Conservation (phyloP, 2,113 vertebrate genomes). For the Dolichallabes microphthalmus region DNA sequence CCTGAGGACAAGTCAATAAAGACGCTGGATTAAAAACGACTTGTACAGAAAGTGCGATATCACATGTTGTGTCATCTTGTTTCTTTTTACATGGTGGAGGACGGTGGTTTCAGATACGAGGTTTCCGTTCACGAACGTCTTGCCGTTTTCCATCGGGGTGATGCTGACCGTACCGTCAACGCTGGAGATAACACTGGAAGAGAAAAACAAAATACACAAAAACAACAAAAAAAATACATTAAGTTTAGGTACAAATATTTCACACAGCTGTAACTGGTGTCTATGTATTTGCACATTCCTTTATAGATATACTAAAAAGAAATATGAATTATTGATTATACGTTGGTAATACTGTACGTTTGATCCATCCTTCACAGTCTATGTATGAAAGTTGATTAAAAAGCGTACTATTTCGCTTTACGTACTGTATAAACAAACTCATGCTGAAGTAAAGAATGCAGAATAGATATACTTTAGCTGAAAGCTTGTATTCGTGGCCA, state of each 20-base stretch:
- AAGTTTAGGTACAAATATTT: neutral
- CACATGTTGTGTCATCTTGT: neutral
- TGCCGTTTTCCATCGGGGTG: slow-evolving; percentile 78
- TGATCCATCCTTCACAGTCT: neutral
- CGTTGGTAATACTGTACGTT: neutral
- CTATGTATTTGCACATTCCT: neutral
- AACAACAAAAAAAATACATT: neutral
- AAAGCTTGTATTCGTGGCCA: neutral
- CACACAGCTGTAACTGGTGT: neutral
- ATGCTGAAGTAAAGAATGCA: neutral
- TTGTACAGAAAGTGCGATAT: too few relatives aligned
- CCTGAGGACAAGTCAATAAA: slow-evolving; percentile 65
- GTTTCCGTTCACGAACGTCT: slow-evolving; percentile 88
- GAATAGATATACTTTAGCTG: neutral
- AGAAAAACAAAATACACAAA: neutral
- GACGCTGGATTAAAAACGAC: neutral
- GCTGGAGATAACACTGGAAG: slow-evolving; percentile 81
- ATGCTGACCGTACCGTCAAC: slow-evolving; percentile 76
- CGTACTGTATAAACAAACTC: neutral
- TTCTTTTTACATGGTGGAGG: slow-evolving; percentile 86
- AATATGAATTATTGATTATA: neutral
- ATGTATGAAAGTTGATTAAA: neutral
- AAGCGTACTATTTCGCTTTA: neutral
- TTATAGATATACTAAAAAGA: neutral
- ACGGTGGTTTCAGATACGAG: slow-evolving; percentile 76